Percentiles rank a stretch among this genome's conserved stretches.
These are phyloP conservation scores for Cydia strobilella DNA, from an alignment of 1,140 invertebrate species.

Conservation along the genomic window DNA sequence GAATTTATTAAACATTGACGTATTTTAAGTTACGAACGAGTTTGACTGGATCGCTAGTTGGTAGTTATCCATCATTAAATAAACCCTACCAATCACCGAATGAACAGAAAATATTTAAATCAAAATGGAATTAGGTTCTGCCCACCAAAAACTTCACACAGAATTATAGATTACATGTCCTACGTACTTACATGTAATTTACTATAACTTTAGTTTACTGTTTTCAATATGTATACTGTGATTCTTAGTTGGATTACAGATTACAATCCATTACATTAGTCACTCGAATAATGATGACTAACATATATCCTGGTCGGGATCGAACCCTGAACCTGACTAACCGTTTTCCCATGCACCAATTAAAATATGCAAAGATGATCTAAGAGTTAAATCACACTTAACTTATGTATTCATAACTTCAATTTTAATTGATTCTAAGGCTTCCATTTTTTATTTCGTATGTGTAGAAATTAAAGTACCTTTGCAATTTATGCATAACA, in stretches of 20 bases:
- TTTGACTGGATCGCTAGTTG: no score
- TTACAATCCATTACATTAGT: conserved; percentile 33
- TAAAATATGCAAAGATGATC: conserved; percentile 50
- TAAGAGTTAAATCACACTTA: conserved; percentile 39
- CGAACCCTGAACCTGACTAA: conserved; percentile 47
- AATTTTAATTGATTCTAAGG: not conserved
- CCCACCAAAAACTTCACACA: no score
- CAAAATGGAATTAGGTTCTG: no score
- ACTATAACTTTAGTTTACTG: not conserved
- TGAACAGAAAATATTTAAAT: no score
- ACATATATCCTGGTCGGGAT: conserved; percentile 43
- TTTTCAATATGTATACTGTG: not conserved
- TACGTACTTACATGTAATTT: not conserved
- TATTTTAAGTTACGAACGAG: no score
- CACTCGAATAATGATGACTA: conserved; percentile 44
- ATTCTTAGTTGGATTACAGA: conserved; percentile 5
- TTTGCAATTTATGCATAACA: no score
- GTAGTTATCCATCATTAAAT: no score
- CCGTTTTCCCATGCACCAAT: conserved; percentile 45
- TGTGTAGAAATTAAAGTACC: not conserved
- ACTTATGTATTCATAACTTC: conserved; percentile 3
- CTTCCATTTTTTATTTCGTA: not conserved
- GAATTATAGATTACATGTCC: not conserved
- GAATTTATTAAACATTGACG: not conserved
- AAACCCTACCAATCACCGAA: no score